These are phyloP conservation scores for Mylabris sibirica DNA, from an alignment of 2,888 invertebrate genomes.

Conservation along the genomic window DNA sequence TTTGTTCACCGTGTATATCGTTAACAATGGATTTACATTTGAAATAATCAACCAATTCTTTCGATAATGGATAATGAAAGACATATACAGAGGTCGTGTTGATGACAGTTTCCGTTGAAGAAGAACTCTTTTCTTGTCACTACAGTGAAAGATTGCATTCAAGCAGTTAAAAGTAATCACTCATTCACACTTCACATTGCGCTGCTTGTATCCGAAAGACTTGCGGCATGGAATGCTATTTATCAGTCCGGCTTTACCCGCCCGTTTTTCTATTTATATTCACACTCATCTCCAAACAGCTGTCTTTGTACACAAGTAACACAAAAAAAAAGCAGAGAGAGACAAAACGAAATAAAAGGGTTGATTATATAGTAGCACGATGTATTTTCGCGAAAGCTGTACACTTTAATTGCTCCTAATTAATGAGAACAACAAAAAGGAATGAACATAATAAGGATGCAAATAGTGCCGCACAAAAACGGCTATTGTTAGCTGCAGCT, in stretches of 20 bases:
- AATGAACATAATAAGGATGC: constrained; percentile 32
- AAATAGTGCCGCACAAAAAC: constrained; percentile 36
- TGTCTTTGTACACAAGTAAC: constrained; percentile 28
- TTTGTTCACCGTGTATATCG: constrained; percentile 24
- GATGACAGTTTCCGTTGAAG: constrained; percentile 20
- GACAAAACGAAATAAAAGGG: constrained; percentile 38
- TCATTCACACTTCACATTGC: constrained; percentile 48
- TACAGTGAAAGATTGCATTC: constrained; percentile 38
- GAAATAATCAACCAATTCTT: constrained; percentile 24
- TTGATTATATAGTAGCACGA: constrained; percentile 31
- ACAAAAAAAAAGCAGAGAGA: constrained; percentile 25
- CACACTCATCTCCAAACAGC: constrained; percentile 42
- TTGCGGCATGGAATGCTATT: constrained; percentile 49
- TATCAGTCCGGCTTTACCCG: constrained; percentile 42
- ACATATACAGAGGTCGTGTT: background rate
- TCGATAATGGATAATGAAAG: background rate
- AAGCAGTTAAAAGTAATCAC: constrained; percentile 44
- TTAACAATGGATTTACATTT: constrained; percentile 27
- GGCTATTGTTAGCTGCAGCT: constrained; percentile 36
- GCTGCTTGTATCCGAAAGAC: constrained; percentile 43
- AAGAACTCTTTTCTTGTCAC: constrained; percentile 25
- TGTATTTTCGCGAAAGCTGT: constrained; percentile 40
- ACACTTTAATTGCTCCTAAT: constrained; percentile 45
- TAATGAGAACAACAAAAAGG: constrained; percentile 37
- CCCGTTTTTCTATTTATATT: constrained; percentile 42